Conservation (phyloP, 2,888 invertebrate genomes). For the Hymenopus coronatus region DNA sequence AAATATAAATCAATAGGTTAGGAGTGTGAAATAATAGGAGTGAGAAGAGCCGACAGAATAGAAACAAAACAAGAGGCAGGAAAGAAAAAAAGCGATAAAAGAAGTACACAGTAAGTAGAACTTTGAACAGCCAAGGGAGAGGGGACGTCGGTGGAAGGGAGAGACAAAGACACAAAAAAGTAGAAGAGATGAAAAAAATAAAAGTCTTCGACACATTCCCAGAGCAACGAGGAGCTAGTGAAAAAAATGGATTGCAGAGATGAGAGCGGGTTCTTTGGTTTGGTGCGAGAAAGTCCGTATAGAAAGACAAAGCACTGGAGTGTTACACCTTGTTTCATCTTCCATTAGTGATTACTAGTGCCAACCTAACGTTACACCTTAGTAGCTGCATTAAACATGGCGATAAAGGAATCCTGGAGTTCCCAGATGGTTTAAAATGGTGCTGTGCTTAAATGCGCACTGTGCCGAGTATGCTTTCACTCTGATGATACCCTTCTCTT, state of each 20-base stretch:
- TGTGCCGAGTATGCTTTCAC: neutral
- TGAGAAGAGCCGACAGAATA: neutral
- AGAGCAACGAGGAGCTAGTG: neutral
- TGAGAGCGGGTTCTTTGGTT: neutral
- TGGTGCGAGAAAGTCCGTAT: neutral
- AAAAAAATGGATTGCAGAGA: neutral
- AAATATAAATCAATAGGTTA: neutral
- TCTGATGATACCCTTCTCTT: neutral
- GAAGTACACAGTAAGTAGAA: neutral
- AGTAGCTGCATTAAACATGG: neutral
- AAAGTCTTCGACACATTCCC: neutral
- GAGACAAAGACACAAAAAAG: neutral
- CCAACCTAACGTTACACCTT: neutral
- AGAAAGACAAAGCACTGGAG: neutral
- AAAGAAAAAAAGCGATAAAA: neutral
- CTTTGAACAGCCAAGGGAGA: neutral
- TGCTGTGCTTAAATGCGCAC: neutral
- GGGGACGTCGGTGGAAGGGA: neutral
- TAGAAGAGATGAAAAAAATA: neutral
- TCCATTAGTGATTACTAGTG: neutral
- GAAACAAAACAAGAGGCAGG: neutral
- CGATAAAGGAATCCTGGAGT: neutral
- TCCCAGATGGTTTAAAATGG: neutral
- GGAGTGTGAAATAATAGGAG: neutral
- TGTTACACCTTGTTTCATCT: neutral